phyloP scores from a whole-genome alignment of 2,113 vertebrate species.

The Mormyrus lacerda region DNA sequence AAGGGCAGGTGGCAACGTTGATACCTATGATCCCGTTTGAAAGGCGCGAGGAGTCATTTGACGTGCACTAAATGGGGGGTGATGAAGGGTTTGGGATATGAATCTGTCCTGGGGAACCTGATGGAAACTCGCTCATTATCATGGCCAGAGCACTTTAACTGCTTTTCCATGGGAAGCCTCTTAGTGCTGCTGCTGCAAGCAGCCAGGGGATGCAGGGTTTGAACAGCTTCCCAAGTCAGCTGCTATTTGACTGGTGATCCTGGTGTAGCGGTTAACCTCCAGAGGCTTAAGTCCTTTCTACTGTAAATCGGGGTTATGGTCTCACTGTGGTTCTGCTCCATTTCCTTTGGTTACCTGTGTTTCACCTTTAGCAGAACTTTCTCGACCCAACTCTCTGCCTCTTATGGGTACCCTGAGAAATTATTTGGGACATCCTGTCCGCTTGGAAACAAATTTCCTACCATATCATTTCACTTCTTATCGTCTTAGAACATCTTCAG shows the following conservation, averaged over 20 bases:
- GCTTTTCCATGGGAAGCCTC: constrained; percentile 55
- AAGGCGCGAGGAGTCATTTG: background rate
- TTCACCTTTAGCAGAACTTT: background rate
- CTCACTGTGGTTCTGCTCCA: constrained; percentile 14
- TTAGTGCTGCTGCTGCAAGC: constrained; percentile 33
- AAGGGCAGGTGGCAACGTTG: constrained; percentile 16
- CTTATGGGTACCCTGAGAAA: background rate
- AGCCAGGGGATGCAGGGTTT: constrained; percentile 55
- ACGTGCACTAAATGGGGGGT: background rate
- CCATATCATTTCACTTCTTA: background rate
- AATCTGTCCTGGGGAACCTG: constrained; percentile 33
- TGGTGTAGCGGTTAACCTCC: constrained; percentile 52
- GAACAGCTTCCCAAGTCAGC: constrained; percentile 38
- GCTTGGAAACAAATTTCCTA: background rate
- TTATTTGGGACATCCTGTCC: background rate
- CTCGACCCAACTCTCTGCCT: background rate
- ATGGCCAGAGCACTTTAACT: constrained; percentile 47
- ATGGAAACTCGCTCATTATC: constrained; percentile 59
- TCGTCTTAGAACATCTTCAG: background rate
- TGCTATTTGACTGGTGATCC: constrained; percentile 50
- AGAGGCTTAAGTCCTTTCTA: constrained; percentile 56
- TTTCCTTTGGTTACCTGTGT: background rate
- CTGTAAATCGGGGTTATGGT: constrained; percentile 52
- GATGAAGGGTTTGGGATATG: constrained; percentile 23
- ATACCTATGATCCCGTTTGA: constrained; percentile 24